Evolutionary conservation across 2,797 vertebrate genomes (phyloP).

Genomic region (Lagocephalus sceleratus): DNA sequence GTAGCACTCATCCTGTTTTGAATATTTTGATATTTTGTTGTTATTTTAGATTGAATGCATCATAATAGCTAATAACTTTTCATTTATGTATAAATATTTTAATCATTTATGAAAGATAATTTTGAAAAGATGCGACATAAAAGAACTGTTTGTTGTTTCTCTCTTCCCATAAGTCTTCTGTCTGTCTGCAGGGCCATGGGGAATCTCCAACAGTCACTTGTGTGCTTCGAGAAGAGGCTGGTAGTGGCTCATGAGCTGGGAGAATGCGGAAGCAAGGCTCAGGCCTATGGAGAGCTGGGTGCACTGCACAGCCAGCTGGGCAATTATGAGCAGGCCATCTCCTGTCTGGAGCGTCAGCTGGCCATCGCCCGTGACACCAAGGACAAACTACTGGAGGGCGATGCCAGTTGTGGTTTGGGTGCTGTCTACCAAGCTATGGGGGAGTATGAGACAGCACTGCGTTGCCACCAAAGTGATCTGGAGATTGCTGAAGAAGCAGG

Average conservation of each 20-base stretch:
- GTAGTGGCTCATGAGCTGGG: conserved; percentile 95
- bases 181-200: conserved; percentile 87
- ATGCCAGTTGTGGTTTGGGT: conserved; percentile 89
- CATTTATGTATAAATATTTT: neutral
- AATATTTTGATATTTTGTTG: no score
- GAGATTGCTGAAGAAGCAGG: conserved; percentile 92
- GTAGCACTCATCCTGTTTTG: no score
- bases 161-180: conserved; percentile 19
- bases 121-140: conserved; percentile 12
- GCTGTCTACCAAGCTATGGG: conserved; percentile 94
- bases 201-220: conserved; percentile 93
- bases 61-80: no score
- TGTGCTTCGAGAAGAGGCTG: conserved; percentile 96
- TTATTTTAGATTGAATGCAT: no score
- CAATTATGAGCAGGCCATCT: conserved; percentile 95
- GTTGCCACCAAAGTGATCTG: conserved; percentile 94
- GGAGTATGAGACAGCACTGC: conserved; percentile 90
- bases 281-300: conserved; percentile 95
- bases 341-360: conserved; percentile 94
- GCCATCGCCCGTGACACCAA: conserved; percentile 83
- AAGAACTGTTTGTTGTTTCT: conserved; percentile 15
- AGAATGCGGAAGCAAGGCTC: conserved; percentile 89
- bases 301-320: conserved; percentile 94
- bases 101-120: neutral
- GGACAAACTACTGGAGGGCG: conserved; percentile 89